Percentiles rank a stretch among this genome's conserved stretches.
Evolutionary conservation across 2,113 vertebrate genomes (phyloP).

Genomic region (Trogon surrucura): DNA sequence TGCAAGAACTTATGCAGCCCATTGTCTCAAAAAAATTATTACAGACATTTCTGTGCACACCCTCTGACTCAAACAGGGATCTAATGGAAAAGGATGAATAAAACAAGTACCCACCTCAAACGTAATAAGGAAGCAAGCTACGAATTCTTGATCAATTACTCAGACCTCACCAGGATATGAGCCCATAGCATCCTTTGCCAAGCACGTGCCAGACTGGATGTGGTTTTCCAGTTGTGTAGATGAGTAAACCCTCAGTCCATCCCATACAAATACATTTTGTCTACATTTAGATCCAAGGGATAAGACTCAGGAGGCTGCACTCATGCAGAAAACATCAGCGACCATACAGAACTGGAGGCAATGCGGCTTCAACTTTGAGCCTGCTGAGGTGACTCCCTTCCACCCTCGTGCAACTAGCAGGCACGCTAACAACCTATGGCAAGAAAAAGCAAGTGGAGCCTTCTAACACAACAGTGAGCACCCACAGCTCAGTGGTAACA

Average conservation of each 20-base stretch:
- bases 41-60: not conserved
- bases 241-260: not conserved
- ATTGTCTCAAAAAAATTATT: not conserved
- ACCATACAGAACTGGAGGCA: not conserved
- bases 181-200: not conserved
- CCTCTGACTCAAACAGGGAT: conserved; percentile 33
- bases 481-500: not conserved
- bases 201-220: not conserved
- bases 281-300: not conserved
- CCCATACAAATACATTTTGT: not conserved
- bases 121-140: not conserved
- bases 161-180: conserved; percentile 18
- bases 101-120: not conserved
- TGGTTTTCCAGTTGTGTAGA: not conserved
- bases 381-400: accelerated
- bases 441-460: accelerated
- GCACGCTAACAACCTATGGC: not conserved
- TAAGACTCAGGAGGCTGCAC: not conserved
- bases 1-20: not conserved
- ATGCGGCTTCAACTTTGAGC: not conserved
- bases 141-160: conserved; percentile 10
- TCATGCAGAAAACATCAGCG: not conserved
- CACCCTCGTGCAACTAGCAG: not conserved
- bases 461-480: not conserved
- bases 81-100: conserved; percentile 12